These are phyloP conservation scores for Delphinus delphis DNA, from an alignment of 2,113 vertebrate genomes.

Conservation along the genomic window DNA sequence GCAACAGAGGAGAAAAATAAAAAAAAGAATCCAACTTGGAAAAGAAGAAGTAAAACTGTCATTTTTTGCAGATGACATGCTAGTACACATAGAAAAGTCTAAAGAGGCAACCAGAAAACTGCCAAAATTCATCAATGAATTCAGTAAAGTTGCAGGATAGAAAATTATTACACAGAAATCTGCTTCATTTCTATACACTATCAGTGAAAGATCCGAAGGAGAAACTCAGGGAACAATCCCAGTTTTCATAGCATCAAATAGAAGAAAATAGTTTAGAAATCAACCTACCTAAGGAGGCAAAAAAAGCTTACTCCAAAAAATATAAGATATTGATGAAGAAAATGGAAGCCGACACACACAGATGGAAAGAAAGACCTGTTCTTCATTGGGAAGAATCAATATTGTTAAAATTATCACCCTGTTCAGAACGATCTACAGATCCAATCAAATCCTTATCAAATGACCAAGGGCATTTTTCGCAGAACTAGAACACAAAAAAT, in stretches of 20 bases:
- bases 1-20: too few species aligned
- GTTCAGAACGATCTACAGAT: neutral
- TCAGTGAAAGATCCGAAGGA: neutral
- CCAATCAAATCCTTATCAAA: neutral
- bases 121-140: too few species aligned
- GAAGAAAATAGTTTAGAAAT: neutral
- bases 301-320: neutral
- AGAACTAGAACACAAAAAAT: too few species aligned
- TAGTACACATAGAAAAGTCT: neutral
- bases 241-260: neutral
- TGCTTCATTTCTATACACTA: neutral
- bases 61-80: too few species aligned
- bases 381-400: neutral
- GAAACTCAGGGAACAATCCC: neutral
- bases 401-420: neutral
- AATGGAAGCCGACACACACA: neutral
- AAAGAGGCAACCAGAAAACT: rapidly evolving
- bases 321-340: neutral
- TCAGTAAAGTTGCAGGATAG: neutral
- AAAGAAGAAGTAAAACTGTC: too few species aligned
- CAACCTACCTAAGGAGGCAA: neutral
- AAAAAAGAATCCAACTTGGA: too few species aligned
- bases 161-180: neutral
- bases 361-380: neutral
- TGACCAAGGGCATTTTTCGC: too few species aligned